Evolutionary conservation across 2,888 invertebrate genomes (phyloP).

Genomic region (Polymixis flavicincta): DNA sequence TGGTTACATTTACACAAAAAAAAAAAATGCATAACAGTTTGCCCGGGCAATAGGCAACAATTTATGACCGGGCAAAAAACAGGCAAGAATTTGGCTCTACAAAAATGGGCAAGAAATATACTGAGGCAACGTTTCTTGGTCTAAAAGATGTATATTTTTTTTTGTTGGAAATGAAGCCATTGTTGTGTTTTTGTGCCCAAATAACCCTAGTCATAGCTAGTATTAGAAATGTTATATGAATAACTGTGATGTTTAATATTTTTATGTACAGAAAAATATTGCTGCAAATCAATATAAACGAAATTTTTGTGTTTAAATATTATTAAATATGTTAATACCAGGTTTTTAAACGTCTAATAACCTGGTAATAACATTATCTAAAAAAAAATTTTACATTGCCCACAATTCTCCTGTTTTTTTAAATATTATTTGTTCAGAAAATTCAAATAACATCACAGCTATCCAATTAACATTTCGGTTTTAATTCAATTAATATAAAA

Average conservation of each 20-base stretch:
- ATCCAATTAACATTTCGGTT: conserved; percentile 55
- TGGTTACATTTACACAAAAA: conserved; percentile 8
- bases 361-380: too few species aligned
- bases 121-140: background rate
- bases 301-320: background rate
- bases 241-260: conserved; percentile 35
- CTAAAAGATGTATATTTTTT: background rate
- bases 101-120: background rate
- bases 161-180: conserved; percentile 1
- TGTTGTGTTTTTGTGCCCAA: conserved; percentile 23
- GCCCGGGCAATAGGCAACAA: background rate
- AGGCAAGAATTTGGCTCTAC: background rate
- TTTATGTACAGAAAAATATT: background rate
- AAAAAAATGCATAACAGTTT: background rate
- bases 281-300: background rate
- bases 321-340: background rate
- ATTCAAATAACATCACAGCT: conserved; percentile 29
- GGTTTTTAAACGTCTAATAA: background rate
- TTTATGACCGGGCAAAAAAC: background rate
- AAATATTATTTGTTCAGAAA: background rate
- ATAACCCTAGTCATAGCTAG: conserved; percentile 65
- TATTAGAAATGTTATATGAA: conserved; percentile 49
- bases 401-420: background rate
- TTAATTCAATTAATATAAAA: conserved; percentile 76
- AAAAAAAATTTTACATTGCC: too few species aligned